A percentile compares a stretch with the other conserved stretches of the same genome.
Evolutionary conservation across 1,140 invertebrate genomes (phyloP).

Genomic region (Varroa destructor): DNA sequence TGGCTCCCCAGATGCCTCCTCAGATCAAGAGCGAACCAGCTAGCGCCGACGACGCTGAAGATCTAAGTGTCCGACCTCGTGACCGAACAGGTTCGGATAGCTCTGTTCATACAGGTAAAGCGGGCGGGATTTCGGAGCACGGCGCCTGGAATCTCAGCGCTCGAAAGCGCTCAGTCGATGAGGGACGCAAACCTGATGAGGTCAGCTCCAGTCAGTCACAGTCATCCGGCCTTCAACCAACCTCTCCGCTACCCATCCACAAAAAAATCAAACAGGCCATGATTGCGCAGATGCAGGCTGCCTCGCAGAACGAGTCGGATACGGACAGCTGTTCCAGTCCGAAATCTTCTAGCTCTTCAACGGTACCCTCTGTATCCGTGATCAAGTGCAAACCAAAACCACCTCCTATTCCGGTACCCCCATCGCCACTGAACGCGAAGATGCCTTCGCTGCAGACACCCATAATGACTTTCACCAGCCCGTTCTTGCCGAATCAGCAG

Average conservation of each 20-base stretch:
- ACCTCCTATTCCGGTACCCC: slow-evolving; percentile 35
- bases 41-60: slow-evolving; percentile 9
- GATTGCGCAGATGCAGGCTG: slow-evolving; percentile 23
- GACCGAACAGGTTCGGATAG: slow-evolving; percentile 4
- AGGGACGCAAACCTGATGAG: not conserved
- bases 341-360: slow-evolving; percentile 20
- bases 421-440: slow-evolving; percentile 30
- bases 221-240: not conserved
- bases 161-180: not conserved
- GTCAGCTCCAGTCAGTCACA: not conserved
- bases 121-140: not conserved
- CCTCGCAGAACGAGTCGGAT: slow-evolving; percentile 12
- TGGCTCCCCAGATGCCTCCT: not conserved
- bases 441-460: slow-evolving; percentile 37
- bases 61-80: slow-evolving; percentile 12
- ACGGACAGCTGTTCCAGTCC: slow-evolving; percentile 26
- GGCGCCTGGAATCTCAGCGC: not conserved
- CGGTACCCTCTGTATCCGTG: slow-evolving; percentile 26
- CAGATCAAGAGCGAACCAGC: slow-evolving; percentile 21
- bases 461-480: slow-evolving; percentile 36
- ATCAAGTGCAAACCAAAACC: slow-evolving; percentile 36
- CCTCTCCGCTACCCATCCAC: slow-evolving; percentile 3
- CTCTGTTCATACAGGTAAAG: not conserved
- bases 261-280: slow-evolving; percentile 24
- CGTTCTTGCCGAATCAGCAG: slow-evolving; percentile 35